A percentile compares a stretch with the other conserved stretches of the same genome.
Evolutionary conservation across 2,888 invertebrate species (phyloP).

Genomic region (Acanthosepion lycidas): DNA sequence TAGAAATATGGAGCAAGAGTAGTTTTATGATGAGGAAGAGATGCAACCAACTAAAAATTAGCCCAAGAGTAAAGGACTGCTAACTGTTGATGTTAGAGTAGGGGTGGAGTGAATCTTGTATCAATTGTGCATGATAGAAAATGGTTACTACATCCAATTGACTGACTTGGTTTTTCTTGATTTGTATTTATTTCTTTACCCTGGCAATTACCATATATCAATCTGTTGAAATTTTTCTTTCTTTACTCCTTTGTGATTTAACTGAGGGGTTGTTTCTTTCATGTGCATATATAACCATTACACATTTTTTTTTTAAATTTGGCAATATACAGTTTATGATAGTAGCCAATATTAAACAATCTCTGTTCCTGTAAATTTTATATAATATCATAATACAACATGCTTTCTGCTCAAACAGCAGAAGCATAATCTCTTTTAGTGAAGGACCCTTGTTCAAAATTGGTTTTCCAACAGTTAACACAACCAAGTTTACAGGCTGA

Average conservation of each 20-base stretch:
- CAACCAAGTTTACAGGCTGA: neutral
- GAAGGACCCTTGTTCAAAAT: neutral
- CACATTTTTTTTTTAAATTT: too few relatives aligned
- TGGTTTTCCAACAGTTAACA: neutral
- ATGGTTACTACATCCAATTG: neutral
- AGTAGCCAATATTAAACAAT: too few relatives aligned
- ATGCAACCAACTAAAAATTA: neutral
- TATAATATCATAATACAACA: too few relatives aligned
- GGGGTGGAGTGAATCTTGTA: neutral
- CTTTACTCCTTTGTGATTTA: too few relatives aligned
- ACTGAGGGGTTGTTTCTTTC: too few relatives aligned
- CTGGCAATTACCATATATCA: too few relatives aligned
- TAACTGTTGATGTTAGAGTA: neutral
- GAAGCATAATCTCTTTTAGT: neutral
- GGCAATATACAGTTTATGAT: too few relatives aligned
- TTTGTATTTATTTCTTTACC: neutral
- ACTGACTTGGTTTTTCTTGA: neutral
- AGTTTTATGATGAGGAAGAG: neutral
- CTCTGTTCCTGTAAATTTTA: too few relatives aligned
- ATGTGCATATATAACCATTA: too few relatives aligned
- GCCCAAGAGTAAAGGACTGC: neutral
- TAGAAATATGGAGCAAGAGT: neutral
- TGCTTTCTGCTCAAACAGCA: too few relatives aligned
- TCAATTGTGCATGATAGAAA: neutral
- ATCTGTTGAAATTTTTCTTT: too few relatives aligned